These are phyloP conservation scores for Heteromurus nitidus DNA, from an alignment of 2,888 invertebrate genomes.

Conservation along the genomic window DNA sequence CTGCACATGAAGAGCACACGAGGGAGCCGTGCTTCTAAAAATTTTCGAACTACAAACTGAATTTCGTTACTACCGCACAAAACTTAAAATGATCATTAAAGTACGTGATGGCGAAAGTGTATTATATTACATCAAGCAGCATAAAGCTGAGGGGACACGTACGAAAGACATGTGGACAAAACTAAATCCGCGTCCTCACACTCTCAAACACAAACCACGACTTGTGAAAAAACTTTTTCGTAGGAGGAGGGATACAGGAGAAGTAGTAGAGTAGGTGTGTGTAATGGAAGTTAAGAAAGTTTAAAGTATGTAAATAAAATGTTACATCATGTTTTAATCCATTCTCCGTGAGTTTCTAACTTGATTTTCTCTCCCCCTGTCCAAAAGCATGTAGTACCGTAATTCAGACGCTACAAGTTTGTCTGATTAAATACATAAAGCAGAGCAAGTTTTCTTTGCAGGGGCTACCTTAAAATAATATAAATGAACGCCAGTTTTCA, in stretches of 20 bases:
- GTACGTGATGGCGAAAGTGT: not conserved
- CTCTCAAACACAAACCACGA: not conserved
- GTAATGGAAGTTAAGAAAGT: too few relatives aligned
- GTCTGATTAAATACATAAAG: too few relatives aligned
- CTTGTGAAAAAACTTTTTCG: not conserved
- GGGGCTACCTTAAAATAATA: too few relatives aligned
- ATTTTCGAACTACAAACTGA: too few relatives aligned
- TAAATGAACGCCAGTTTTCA: too few relatives aligned
- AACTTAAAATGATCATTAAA: not conserved
- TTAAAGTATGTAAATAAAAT: conserved; percentile 9
- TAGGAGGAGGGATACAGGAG: not conserved
- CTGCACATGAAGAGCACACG: too few relatives aligned
- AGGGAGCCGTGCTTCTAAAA: too few relatives aligned
- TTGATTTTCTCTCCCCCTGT: not conserved
- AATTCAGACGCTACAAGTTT: too few relatives aligned
- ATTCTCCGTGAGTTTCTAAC: not conserved
- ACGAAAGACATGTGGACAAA: not conserved
- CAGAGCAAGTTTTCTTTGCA: too few relatives aligned
- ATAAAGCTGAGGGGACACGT: not conserved
- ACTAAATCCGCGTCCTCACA: too few relatives aligned
- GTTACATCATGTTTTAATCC: conserved; percentile 13
- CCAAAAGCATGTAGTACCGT: conserved; percentile 4
- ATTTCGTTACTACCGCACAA: too few relatives aligned
- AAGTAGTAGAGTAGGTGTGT: not conserved
- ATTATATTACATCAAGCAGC: not conserved